Evolutionary conservation across 2,797 vertebrate genomes (phyloP).

Genomic region (Cottoperca gobio): DNA sequence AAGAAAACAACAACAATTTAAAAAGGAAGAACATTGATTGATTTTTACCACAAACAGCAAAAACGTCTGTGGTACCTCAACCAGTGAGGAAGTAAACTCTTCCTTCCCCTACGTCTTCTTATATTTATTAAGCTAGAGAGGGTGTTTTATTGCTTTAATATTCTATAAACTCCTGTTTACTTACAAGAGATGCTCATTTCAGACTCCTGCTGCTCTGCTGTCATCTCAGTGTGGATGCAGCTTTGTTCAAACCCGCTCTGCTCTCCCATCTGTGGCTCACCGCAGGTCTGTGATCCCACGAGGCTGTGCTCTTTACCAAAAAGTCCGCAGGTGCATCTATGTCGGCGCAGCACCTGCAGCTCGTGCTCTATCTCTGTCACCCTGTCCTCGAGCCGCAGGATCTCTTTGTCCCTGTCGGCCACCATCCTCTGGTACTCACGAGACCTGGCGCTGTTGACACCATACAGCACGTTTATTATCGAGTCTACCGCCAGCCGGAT

Average conservation of each 20-base stretch:
- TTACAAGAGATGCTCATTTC: conserved; percentile 66
- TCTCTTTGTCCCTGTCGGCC: conserved; percentile 78
- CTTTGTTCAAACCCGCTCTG: neutral
- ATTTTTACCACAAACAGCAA: neutral
- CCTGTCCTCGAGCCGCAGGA: conserved; percentile 70
- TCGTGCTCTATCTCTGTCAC: conserved; percentile 64
- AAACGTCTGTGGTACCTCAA: neutral
- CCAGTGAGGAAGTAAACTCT: neutral
- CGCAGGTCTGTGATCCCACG: neutral
- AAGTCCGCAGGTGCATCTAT: conserved; percentile 50
- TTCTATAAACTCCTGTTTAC: conserved; percentile 14
- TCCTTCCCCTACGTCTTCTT: no score
- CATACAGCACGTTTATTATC: conserved; percentile 72
- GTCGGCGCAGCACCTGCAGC: conserved; percentile 49
- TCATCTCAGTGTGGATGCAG: neutral
- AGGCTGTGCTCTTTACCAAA: neutral
- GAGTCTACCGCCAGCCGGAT: conserved; percentile 76
- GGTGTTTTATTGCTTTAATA: neutral
- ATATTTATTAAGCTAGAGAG: no score
- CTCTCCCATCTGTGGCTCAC: conserved; percentile 1
- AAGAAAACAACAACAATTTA: no score
- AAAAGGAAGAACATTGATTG: neutral
- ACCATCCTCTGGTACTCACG: conserved; percentile 72
- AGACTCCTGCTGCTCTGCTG: conserved; percentile 52
- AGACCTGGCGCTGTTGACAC: conserved; percentile 58